Percentiles rank a stretch among this genome's conserved stretches.
phyloP scores from a whole-genome alignment of 2,888 invertebrate genomes.

The Agrochola litura region DNA sequence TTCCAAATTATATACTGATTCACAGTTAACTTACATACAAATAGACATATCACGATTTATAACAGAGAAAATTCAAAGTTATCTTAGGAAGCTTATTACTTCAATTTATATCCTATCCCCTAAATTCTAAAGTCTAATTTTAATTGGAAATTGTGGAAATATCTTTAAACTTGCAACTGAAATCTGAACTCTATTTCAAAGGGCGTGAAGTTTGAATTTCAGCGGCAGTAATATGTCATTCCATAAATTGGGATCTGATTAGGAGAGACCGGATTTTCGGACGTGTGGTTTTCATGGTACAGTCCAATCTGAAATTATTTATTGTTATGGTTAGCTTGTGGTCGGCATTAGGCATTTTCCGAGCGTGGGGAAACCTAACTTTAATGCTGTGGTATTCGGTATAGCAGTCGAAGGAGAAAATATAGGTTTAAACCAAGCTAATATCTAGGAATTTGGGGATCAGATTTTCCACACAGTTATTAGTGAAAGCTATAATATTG shows the following conservation, averaged over 20 bases:
- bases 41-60: constrained; percentile 48
- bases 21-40: constrained; percentile 31
- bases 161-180: not conserved
- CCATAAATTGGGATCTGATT: constrained; percentile 68
- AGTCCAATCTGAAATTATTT: constrained; percentile 66
- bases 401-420: not conserved
- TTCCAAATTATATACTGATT: constrained; percentile 33
- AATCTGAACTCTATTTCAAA: constrained; percentile 36
- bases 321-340: constrained; percentile 62
- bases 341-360: constrained; percentile 52
- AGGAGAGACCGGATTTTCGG: constrained; percentile 65
- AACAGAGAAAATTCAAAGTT: constrained; percentile 39
- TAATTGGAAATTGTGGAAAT: constrained; percentile 55
- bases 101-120: constrained; percentile 48
- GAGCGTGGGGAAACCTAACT: constrained; percentile 24
- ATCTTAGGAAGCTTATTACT: constrained; percentile 39
- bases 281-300: constrained; percentile 65
- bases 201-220: constrained; percentile 16
- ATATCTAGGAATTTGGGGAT: not conserved
- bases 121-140: constrained; percentile 55
- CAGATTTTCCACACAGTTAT: not conserved
- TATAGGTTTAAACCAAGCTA: not conserved
- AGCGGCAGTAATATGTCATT: constrained; percentile 29
- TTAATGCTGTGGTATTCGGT: constrained; percentile 40
- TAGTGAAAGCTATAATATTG: too few relatives aligned